Conservation (phyloP, 2,888 invertebrate genomes). For the Chrysolina americana region DNA sequence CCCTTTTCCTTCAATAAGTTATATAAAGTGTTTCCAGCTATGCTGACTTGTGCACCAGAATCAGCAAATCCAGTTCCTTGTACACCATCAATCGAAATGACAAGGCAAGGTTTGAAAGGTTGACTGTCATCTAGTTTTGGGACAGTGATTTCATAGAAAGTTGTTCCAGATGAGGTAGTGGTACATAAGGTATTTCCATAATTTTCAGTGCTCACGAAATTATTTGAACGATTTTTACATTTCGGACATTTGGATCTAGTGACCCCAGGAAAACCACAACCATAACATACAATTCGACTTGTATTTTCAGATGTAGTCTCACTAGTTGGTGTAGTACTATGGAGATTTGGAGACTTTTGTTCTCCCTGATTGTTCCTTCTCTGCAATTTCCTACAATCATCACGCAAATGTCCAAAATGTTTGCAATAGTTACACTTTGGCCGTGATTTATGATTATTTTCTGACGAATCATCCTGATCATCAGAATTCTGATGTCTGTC, state of each 20-base stretch:
- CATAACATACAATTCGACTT: conserved; percentile 29
- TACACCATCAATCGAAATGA: conserved; percentile 17
- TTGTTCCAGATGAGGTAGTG: background rate
- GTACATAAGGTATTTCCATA: conserved; percentile 5
- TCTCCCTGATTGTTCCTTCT: background rate
- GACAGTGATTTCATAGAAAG: conserved; percentile 6
- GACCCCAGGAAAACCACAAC: conserved; percentile 33
- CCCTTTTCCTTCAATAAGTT: conserved; percentile 22
- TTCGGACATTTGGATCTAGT: conserved; percentile 29
- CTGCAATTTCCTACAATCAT: conserved; percentile 25
- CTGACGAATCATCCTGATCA: background rate
- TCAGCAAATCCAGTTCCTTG: conserved; percentile 37
- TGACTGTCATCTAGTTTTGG: conserved; percentile 9
- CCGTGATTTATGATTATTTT: background rate
- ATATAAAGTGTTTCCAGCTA: conserved; percentile 33
- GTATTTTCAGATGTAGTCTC: background rate
- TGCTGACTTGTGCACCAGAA: conserved; percentile 36
- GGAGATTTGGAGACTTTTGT: background rate
- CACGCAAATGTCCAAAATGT: conserved; percentile 8
- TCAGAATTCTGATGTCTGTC: conserved; percentile 8
- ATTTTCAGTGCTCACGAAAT: background rate
- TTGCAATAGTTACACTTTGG: conserved; percentile 15
- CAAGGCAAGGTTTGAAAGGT: background rate
- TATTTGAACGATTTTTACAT: conserved; percentile 11
- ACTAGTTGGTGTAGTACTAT: background rate